Percentiles rank a stretch among this genome's conserved stretches.
Conservation (phyloP, 2,888 invertebrate genomes). For the Euzophera pinguis region DNA sequence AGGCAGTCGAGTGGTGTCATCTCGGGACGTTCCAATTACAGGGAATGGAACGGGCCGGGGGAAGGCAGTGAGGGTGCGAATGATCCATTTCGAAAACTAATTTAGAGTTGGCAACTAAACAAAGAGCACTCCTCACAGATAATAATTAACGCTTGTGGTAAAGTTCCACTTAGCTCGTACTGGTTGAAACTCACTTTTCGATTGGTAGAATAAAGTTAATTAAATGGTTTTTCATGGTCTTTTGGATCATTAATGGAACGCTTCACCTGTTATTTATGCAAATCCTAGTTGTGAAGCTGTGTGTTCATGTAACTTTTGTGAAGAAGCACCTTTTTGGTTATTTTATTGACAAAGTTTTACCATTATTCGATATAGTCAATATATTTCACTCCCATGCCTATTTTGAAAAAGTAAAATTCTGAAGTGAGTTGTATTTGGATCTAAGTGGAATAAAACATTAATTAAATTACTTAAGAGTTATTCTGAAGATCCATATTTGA, state of each 20-base stretch:
- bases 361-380: too few species aligned
- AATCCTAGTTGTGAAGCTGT: too few species aligned
- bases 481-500: slow-evolving; percentile 3
- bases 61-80: slow-evolving; percentile 67
- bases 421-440: not conserved
- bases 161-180: slow-evolving; percentile 74
- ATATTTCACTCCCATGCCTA: too few species aligned
- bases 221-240: slow-evolving; percentile 41
- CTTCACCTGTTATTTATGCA: not conserved
- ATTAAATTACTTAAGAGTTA: slow-evolving; percentile 5
- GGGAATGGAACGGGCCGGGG: slow-evolving; percentile 40
- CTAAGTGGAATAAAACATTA: slow-evolving; percentile 4
- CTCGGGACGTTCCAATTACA: slow-evolving; percentile 79
- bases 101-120: slow-evolving; percentile 81
- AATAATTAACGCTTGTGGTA: slow-evolving; percentile 80
- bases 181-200: slow-evolving; percentile 65
- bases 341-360: slow-evolving; percentile 7
- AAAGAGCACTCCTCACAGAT: slow-evolving; percentile 79
- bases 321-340: not conserved
- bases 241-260: not conserved
- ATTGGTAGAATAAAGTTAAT: slow-evolving; percentile 63
- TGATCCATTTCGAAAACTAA: slow-evolving; percentile 81
- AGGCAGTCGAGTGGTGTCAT: slow-evolving; percentile 75
- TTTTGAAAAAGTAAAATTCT: too few species aligned
- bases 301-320: too few species aligned